Base-by-base conservation (phyloP, 1,140 invertebrate species). In the Drosophila rufa region DNA sequence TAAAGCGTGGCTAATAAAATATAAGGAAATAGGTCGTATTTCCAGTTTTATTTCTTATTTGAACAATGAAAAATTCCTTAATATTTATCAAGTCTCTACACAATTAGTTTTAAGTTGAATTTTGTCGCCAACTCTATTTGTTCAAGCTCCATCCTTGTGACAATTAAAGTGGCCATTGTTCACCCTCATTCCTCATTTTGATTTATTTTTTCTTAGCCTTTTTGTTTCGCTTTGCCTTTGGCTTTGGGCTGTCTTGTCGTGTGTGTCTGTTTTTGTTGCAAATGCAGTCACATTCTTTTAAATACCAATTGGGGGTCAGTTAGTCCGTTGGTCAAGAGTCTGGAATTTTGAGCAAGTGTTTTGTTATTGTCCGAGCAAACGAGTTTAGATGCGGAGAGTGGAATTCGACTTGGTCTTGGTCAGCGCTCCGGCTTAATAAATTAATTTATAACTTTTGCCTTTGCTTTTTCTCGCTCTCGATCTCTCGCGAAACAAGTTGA, bases 381-480 rank as follows among this genome's bases (percentile, higher is more conserved):
- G 53, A 64, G 82, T 86, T 85, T 85, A 86, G 70, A 67, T 78
- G 19, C 56, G 50, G 59, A 48, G 59, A 76, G 74, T 66, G 74
- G 55, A 62, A 74, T 58, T 56, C 33, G 51, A 53, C 12, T 46
- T 38, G 64, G 56, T 14, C 53, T 55, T 40, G 42, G 36, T 62
- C 79, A 62, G 42, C 53, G 61, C 73, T 81, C 79, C 69, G 79
- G 82, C 80, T 83, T 80, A 80, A 66, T 85, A 78, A 73, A 74
- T 68, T 83, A 80, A 85, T 85, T 77, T 84, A 77, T 85, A 85
- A 84, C 77, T 81, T 68, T 78, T 78, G 65, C 75, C 78, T 84
- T 73, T 77, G 27, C 27, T 30, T 82, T 56, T 51, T 46, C 51
- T 33, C 27, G 22, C 15, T 51, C 12, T 43, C 33, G 50, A 36